phyloP scores from a whole-genome alignment of 2,113 vertebrate species.

The Aramus guarauna region DNA sequence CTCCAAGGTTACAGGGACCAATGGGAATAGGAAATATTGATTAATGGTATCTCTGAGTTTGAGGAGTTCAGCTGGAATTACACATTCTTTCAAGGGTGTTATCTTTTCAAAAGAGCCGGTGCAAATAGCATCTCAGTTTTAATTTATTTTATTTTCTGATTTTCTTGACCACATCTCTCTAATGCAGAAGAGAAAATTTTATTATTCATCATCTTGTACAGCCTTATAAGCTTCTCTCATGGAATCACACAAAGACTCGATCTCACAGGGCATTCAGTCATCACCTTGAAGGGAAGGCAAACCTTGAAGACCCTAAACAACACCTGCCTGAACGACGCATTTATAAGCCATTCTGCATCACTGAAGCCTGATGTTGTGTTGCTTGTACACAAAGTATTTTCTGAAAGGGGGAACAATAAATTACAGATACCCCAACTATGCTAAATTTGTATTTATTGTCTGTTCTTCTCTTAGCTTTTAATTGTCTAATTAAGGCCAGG shows the following conservation, averaged over 20 bases:
- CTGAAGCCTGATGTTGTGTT: not conserved
- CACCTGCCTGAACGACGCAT: not conserved
- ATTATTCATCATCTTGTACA: conserved; percentile 38
- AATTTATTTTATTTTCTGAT: conserved; percentile 20
- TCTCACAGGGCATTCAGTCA: not conserved
- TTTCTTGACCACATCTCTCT: not conserved
- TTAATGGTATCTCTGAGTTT: not conserved
- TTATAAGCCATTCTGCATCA: not conserved
- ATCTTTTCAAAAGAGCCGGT: conserved; percentile 17
- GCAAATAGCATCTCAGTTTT: not conserved
- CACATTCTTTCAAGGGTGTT: not conserved
- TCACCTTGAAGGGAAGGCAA: not conserved
- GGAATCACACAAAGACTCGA: not conserved
- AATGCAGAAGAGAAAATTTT: conserved; percentile 21
- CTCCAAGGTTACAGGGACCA: not conserved
- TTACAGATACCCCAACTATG: not conserved
- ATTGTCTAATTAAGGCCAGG: not conserved
- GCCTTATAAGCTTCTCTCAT: not conserved
- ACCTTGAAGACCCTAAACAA: not conserved
- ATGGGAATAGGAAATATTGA: conserved; percentile 27
- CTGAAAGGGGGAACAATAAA: not conserved
- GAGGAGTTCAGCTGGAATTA: conserved; percentile 19
- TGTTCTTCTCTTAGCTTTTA: not conserved
- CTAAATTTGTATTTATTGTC: not conserved
- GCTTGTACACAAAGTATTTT: not conserved